phyloP scores from a whole-genome alignment of 2,113 vertebrate genomes.

The Phocoena sinus region DNA sequence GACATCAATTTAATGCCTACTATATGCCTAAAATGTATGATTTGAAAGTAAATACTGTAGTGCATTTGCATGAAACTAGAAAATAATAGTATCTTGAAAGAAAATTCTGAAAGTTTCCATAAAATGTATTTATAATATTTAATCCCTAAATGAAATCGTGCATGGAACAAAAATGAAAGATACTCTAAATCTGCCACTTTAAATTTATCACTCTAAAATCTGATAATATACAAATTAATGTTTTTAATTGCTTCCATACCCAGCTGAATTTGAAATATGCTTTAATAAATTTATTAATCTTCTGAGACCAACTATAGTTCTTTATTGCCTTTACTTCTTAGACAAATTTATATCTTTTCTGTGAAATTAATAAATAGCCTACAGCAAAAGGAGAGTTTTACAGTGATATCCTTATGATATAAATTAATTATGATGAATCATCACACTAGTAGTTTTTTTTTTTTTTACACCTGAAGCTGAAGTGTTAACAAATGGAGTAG shows the following conservation, averaged over 20 bases:
- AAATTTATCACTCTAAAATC: conserved; percentile 23
- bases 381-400: conserved; percentile 13
- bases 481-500: background rate
- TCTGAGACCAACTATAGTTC: background rate
- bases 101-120: background rate
- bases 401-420: background rate
- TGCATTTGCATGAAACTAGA: background rate
- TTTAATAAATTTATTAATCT: conserved; percentile 41
- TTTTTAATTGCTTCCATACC: background rate
- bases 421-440: conserved; percentile 39
- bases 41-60: background rate
- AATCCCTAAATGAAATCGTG: background rate
- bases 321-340: conserved; percentile 5
- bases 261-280: conserved; percentile 43
- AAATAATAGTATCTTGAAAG: background rate
- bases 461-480: background rate
- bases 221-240: conserved; percentile 35
- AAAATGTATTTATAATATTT: background rate
- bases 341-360: conserved; percentile 50
- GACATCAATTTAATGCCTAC: background rate
- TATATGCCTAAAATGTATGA: background rate
- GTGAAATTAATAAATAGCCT: conserved; percentile 57
- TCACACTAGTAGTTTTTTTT: background rate
- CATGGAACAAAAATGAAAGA: background rate
- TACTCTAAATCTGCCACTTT: background rate